phyloP scores from a whole-genome alignment of 1,140 invertebrate species.

The Drosophila gunungcola region DNA sequence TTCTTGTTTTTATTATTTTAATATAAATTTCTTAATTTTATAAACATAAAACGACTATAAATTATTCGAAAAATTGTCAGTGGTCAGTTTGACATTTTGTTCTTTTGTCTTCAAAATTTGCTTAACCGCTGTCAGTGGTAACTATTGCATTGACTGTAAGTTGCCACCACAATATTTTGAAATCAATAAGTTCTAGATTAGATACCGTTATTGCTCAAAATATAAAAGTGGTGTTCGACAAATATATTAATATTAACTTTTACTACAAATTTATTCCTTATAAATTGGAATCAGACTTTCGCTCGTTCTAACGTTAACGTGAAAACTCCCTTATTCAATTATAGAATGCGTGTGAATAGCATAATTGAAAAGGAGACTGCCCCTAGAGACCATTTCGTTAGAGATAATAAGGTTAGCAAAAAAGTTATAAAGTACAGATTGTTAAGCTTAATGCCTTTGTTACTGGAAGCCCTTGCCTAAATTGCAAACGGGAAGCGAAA shows the following conservation, averaged over 20 bases:
- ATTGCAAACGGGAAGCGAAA: slow-evolving; percentile 51
- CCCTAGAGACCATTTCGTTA: slow-evolving; percentile 79
- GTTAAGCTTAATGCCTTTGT: slow-evolving; percentile 68
- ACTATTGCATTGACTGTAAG: too few species aligned
- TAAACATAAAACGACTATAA: too few species aligned
- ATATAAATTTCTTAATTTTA: too few species aligned
- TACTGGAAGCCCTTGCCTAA: slow-evolving; percentile 32
- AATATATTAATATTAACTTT: not conserved
- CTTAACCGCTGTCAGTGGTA: too few species aligned
- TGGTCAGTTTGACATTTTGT: too few species aligned
- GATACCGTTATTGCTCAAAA: not conserved
- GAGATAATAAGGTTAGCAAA: slow-evolving; percentile 79
- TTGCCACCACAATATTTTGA: too few species aligned
- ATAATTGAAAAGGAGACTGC: slow-evolving; percentile 76
- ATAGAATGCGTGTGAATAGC: slow-evolving; percentile 75
- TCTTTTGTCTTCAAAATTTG: too few species aligned
- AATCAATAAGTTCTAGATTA: too few species aligned
- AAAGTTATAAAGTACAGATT: slow-evolving; percentile 71
- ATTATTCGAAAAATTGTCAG: too few species aligned
- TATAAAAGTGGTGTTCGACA: not conserved
- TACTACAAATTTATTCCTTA: slow-evolving; percentile 46
- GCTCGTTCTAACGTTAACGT: slow-evolving; percentile 1
- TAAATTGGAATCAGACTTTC: slow-evolving; percentile 15
- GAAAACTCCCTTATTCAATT: slow-evolving; percentile 70
- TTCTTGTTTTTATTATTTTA: too few species aligned